phyloP scores from a whole-genome alignment of 1,140 invertebrate genomes.

The Drosophila orosa region DNA sequence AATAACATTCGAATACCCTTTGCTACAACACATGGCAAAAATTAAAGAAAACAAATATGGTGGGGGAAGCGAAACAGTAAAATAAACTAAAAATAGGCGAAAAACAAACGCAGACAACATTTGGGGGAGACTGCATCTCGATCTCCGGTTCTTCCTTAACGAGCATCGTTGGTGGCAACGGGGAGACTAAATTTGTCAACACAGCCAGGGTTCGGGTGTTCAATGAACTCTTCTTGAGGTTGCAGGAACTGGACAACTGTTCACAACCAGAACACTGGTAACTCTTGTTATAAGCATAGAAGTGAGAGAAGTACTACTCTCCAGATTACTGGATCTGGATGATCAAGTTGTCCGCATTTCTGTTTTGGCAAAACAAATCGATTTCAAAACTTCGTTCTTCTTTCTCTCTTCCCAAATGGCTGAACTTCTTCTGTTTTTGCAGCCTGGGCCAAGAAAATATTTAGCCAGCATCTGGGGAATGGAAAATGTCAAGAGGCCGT shows the following conservation, averaged over 20 bases:
- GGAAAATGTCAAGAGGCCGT: slow-evolving; percentile 40
- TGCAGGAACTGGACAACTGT: neutral
- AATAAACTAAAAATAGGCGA: slow-evolving; percentile 60
- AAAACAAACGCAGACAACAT: slow-evolving; percentile 44
- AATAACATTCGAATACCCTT: neutral
- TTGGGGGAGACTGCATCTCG: slow-evolving; percentile 30
- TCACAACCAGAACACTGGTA: neutral
- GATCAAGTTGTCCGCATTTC: neutral
- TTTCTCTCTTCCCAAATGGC: neutral
- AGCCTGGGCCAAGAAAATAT: slow-evolving; percentile 2
- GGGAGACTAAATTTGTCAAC: slow-evolving; percentile 25
- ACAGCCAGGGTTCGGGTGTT: slow-evolving; percentile 1
- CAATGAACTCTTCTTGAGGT: slow-evolving; percentile 51
- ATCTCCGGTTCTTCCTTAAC: slow-evolving; percentile 1
- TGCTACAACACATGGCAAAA: slow-evolving; percentile 6
- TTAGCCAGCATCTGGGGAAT: slow-evolving; percentile 60
- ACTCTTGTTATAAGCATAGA: neutral
- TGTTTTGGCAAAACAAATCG: neutral
- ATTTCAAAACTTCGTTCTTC: neutral
- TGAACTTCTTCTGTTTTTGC: neutral
- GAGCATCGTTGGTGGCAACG: slow-evolving; percentile 14
- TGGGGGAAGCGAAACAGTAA: slow-evolving; percentile 5
- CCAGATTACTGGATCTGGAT: neutral
- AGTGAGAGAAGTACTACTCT: neutral
- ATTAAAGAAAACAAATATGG: slow-evolving; percentile 21